These are phyloP conservation scores for Oryzias woworae DNA, from an alignment of 2,113 vertebrate species.

Conservation along the genomic window DNA sequence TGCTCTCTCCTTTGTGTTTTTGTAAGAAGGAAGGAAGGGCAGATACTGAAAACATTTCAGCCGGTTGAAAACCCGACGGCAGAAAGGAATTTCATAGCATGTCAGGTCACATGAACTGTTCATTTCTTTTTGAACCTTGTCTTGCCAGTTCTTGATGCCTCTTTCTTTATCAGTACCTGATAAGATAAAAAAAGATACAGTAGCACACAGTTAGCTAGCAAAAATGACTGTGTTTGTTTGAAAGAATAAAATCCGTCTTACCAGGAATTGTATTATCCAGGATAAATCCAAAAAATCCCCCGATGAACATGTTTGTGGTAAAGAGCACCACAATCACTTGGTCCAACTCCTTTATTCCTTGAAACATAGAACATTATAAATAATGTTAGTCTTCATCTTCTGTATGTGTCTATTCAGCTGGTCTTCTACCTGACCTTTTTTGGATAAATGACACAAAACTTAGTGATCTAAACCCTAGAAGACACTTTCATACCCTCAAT, in stretches of 20 bases:
- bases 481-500: background rate
- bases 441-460: background rate
- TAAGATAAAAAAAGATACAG: background rate
- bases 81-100: conserved; percentile 75
- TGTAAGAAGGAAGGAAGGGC: conserved; percentile 74
- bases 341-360: conserved; percentile 78
- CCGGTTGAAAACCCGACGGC: conserved; percentile 42
- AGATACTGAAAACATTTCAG: conserved; percentile 62
- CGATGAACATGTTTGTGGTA: conserved; percentile 81
- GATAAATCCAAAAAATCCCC: conserved; percentile 80
- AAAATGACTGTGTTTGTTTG: background rate
- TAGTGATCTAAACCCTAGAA: background rate
- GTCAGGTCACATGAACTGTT: conserved; percentile 48
- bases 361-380: conserved; percentile 10
- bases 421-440: background rate
- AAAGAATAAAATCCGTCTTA: conserved; percentile 18
- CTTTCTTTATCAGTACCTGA: conserved; percentile 74
- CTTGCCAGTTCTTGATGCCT: conserved; percentile 71
- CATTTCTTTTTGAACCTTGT: conserved; percentile 32
- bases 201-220: background rate
- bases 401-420: background rate
- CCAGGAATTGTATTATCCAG: conserved; percentile 82
- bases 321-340: conserved; percentile 79
- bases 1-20: conserved; percentile 9
- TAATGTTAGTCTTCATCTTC: background rate